Percentiles rank a stretch among this genome's conserved stretches.
Conservation (phyloP, 2,797 vertebrate species). For the Zenarchopterus dispar region DNA sequence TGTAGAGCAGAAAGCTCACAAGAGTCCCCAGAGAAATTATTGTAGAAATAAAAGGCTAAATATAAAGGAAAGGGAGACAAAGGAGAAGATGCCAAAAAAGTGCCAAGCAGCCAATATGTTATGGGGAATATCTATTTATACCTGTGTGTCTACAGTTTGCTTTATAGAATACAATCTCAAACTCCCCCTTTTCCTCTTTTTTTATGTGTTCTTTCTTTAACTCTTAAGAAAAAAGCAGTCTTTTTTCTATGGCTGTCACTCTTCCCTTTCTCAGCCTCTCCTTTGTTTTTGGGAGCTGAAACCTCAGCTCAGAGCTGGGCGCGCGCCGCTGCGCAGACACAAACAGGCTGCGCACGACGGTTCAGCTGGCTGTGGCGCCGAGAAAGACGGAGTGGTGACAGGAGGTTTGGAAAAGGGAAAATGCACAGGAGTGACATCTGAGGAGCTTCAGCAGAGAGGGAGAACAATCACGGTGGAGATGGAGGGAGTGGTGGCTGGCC, state of each 20-base stretch:
- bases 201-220: not conserved
- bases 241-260: constrained; percentile 11
- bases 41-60: constrained; percentile 39
- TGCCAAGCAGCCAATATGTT: constrained; percentile 13
- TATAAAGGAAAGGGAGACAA: constrained; percentile 33
- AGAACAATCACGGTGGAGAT: constrained; percentile 10
- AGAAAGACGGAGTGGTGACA: constrained; percentile 29
- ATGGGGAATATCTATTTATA: constrained; percentile 38
- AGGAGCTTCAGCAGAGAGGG: constrained; percentile 1
- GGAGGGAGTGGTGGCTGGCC: constrained; percentile 13
- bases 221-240: constrained; percentile 13
- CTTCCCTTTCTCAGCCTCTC: constrained; percentile 2
- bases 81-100: constrained; percentile 31
- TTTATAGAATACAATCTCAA: too few species aligned
- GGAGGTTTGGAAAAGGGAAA: constrained; percentile 18
- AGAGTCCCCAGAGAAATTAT: constrained; percentile 50
- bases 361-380: not conserved
- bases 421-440: constrained; percentile 7
- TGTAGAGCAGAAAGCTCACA: constrained; percentile 24
- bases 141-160: not conserved
- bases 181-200: not conserved
- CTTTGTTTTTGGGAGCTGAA: constrained; percentile 36
- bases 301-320: constrained; percentile 26
- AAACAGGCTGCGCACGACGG: constrained; percentile 1
- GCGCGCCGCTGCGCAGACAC: constrained; percentile 2